These are phyloP conservation scores for Antigone vipio DNA, from an alignment of 2,113 vertebrate genomes.

Conservation along the genomic window DNA sequence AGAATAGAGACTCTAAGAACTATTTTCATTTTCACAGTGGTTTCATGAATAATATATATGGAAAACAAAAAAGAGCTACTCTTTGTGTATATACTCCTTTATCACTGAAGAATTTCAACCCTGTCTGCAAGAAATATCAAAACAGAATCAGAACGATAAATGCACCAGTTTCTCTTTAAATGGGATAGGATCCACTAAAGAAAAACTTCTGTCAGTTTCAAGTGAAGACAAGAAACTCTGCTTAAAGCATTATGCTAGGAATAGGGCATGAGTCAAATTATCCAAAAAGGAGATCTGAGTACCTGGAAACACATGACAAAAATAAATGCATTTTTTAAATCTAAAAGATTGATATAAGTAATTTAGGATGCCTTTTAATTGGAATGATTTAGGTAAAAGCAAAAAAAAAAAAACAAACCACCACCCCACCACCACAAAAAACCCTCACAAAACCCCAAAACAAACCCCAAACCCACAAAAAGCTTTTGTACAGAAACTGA, in stretches of 20 bases:
- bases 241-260: not conserved
- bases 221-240: not conserved
- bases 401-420: not conserved
- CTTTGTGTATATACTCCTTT: not conserved
- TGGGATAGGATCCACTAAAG: not conserved
- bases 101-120: not conserved
- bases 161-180: not conserved
- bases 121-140: not conserved
- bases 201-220: not conserved
- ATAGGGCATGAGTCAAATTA: not conserved
- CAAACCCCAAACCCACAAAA: not conserved
- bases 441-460: not conserved
- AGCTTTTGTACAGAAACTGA: not conserved
- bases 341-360: not conserved
- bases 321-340: not conserved
- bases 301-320: not conserved
- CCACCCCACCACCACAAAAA: no score
- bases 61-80: not conserved
- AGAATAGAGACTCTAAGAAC: not conserved
- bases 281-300: not conserved
- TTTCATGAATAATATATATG: not conserved
- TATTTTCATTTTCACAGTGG: not conserved
- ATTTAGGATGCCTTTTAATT: not conserved
- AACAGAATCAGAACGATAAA: not conserved
- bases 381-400: not conserved